phyloP scores from a whole-genome alignment of 2,888 invertebrate species.

The Nemotelus pantherinus region DNA sequence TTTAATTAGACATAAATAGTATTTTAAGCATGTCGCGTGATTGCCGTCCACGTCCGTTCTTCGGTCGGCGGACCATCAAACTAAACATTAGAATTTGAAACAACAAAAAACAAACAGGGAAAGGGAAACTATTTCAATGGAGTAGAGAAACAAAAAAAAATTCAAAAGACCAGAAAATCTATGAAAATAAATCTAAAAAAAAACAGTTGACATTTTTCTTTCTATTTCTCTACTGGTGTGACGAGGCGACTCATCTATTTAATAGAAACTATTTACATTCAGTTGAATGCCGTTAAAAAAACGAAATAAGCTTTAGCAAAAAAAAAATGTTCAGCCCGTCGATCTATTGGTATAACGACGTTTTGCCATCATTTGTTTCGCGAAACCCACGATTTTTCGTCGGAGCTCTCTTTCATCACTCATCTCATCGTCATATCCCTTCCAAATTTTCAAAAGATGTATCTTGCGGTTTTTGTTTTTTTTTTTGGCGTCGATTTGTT shows the following conservation, averaged over 20 bases:
- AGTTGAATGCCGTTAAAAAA: neutral
- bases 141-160: slow-evolving; percentile 1
- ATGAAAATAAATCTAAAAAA: neutral
- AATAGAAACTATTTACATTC: neutral
- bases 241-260: neutral
- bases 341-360: too few relatives aligned
- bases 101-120: neutral
- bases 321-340: too few relatives aligned
- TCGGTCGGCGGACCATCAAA: neutral
- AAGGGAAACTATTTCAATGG: neutral
- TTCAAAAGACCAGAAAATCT: neutral
- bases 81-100: neutral
- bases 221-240: too few relatives aligned
- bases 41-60: neutral
- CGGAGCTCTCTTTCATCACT: too few relatives aligned
- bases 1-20: slow-evolving; percentile 40
- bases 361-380: too few relatives aligned
- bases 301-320: too few relatives aligned
- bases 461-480: too few relatives aligned
- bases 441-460: too few relatives aligned
- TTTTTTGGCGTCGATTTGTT: too few relatives aligned
- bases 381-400: too few relatives aligned
- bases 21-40: neutral
- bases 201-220: too few relatives aligned
- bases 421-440: too few relatives aligned